phyloP scores from a whole-genome alignment of 35 echinoderm and acorn worm genomes.

The Nesometra sesokonis region DNA sequence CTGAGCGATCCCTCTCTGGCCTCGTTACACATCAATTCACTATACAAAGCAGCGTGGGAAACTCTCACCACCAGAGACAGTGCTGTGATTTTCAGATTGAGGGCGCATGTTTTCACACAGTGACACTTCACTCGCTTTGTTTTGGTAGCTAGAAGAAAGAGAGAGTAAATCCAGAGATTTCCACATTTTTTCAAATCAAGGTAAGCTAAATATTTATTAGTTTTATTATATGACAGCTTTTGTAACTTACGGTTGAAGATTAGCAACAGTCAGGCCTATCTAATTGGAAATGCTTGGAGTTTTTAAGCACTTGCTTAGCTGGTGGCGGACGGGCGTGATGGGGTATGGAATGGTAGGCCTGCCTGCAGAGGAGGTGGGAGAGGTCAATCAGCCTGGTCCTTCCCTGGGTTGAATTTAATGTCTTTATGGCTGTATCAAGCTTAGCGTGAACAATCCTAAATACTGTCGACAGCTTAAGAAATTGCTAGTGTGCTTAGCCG shows the following conservation, averaged over 20 bases:
- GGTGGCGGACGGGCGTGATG: not conserved
- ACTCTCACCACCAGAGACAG: not conserved
- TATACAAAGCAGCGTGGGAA: not conserved
- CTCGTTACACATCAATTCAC: no score
- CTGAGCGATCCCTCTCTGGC: no score
- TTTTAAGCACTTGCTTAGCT: not conserved
- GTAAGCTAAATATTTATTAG: not conserved
- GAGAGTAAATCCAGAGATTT: not conserved
- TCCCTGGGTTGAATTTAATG: not conserved
- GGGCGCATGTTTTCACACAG: not conserved
- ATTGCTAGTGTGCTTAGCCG: no score
- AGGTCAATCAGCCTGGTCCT: not conserved
- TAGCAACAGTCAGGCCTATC: not conserved
- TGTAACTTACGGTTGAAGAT: not conserved
- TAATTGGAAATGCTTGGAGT: not conserved
- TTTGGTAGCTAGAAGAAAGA: not conserved
- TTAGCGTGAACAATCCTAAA: not conserved
- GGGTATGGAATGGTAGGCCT: not conserved
- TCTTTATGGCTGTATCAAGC: not conserved
- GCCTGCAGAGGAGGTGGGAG: not conserved
- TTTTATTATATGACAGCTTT: not conserved
- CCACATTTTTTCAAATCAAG: not conserved
- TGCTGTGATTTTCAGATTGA: not conserved
- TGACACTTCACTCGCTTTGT: not conserved
- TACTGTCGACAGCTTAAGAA: no score